Percentiles rank a stretch among this genome's conserved stretches.
phyloP scores from a whole-genome alignment of 2,888 invertebrate genomes.

The Papilio elwesi region DNA sequence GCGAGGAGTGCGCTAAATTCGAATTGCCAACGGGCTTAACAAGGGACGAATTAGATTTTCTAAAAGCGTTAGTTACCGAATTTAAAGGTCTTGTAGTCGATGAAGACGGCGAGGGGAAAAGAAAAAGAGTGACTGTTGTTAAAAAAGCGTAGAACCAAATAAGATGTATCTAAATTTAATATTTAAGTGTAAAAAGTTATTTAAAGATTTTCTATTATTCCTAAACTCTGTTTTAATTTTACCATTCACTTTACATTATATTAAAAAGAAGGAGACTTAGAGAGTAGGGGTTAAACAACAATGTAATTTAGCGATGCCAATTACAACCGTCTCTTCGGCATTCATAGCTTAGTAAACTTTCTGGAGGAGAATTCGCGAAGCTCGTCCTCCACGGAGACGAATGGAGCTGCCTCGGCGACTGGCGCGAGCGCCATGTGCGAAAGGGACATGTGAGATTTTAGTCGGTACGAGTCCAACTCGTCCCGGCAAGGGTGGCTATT shows the following conservation, averaged over 20 bases:
- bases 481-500: too few species aligned
- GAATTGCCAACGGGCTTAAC: slow-evolving; percentile 66
- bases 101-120: slow-evolving; percentile 60
- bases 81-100: slow-evolving; percentile 58
- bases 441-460: too few species aligned
- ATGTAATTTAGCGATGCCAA: too few species aligned
- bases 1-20: slow-evolving; percentile 61
- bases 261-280: too few species aligned
- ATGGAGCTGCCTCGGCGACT: too few species aligned
- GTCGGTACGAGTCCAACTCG: too few species aligned
- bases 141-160: slow-evolving; percentile 47
- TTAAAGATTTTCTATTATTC: not conserved
- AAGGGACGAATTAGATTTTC: slow-evolving; percentile 62
- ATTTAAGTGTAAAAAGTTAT: not conserved
- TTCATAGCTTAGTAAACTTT: too few species aligned
- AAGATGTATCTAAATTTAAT: not conserved
- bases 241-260: not conserved
- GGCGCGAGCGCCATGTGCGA: too few species aligned
- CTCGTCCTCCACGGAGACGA: too few species aligned
- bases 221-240: not conserved
- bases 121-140: slow-evolving; percentile 62
- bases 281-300: too few species aligned
- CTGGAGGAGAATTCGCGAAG: too few species aligned
- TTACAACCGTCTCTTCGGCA: too few species aligned
- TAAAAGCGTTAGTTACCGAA: slow-evolving; percentile 58